Evolutionary conservation across 37 sponge, comb jelly and placozoan genomes (phyloP), one percentile per base, ranked within the genome.

Genomic region (Diacarnus erythraeanus): DNA sequence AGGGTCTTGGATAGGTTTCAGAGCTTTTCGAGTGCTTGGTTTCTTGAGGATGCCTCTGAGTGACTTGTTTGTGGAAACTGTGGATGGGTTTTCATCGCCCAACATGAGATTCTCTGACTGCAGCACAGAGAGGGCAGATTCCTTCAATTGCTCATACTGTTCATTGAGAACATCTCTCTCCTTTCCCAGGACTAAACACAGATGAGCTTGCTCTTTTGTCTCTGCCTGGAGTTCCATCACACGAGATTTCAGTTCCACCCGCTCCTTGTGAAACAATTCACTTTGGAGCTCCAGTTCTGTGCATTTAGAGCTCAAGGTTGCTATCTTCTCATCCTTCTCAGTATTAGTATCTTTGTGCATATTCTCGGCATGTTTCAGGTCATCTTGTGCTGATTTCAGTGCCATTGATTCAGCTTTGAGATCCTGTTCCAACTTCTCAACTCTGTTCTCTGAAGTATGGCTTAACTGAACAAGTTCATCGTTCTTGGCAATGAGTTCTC

Each of bases 81-180:
- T 47, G 10, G 6, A 15, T 15, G 6, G 6, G 10, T 47, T 12
- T 12, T 47, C 51, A 15, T 12, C 51, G 10, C 6, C 51, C 6
- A 12, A 47, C 12, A 47, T 35, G 35, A 65, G 2, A 71, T 44
- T 51, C 6, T 51, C 74, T 25, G 57, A 74, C 2, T 83, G 67
- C 67, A 83, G 40, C 15, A 83, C 26, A 0, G 57, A 56, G 51
- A 83, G 57, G 22, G 74, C 65, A 21, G 70, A 43, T 37, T 83
- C 83, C 38, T 38, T 74, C 30, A 83, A 64, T 15, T 33, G 56
- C 21, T 75, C 68, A 66, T 70, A 71, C 57, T 85, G 90, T 41
- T 89, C 26, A 73, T 23, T 33, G 39, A 80, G 41, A 10, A 57
- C 54, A 30, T 80, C 74, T 75, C 71, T 42, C 51, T 81, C 38